Evolutionary conservation across 2,797 vertebrate genomes (phyloP).

Genomic region (Rachycentron canadum): DNA sequence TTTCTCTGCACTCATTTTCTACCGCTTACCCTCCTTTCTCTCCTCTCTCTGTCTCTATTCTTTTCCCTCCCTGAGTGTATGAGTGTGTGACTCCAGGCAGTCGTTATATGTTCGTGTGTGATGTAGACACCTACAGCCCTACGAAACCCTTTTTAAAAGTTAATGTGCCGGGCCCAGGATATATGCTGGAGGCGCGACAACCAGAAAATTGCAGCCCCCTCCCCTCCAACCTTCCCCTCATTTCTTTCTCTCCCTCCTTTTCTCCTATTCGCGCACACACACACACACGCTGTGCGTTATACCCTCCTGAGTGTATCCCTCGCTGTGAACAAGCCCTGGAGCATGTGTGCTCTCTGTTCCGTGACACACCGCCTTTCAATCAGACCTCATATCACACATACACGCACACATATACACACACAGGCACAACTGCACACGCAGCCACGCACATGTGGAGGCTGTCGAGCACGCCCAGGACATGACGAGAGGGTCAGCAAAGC

Average conservation of each 20-base stretch:
- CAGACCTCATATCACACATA: slow-evolving; percentile 85
- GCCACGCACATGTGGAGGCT: slow-evolving; percentile 71
- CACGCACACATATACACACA: slow-evolving; percentile 34
- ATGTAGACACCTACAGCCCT: slow-evolving; percentile 85
- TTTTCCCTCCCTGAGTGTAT: slow-evolving; percentile 67
- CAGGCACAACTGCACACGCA: slow-evolving; percentile 38
- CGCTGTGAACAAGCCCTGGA: slow-evolving; percentile 95
- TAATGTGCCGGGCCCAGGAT: slow-evolving; percentile 92
- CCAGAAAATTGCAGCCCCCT: slow-evolving; percentile 99
- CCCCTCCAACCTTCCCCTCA: slow-evolving; percentile 64
- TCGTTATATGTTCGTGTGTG: slow-evolving; percentile 73
- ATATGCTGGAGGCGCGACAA: slow-evolving; percentile 95
- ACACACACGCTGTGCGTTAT: slow-evolving; percentile 79
- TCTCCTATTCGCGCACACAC: slow-evolving; percentile 57
- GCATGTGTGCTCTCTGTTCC: slow-evolving; percentile 97
- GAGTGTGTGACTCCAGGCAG: slow-evolving; percentile 81
- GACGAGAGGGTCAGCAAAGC: slow-evolving; percentile 99
- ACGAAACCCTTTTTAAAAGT: slow-evolving; percentile 93
- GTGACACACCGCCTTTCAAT: slow-evolving; percentile 99
- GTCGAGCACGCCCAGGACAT: slow-evolving; percentile 91
- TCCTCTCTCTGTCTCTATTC: slow-evolving; percentile 68
- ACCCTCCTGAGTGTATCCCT: slow-evolving; percentile 95
- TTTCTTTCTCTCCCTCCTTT: slow-evolving; percentile 70
- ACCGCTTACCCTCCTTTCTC: slow-evolving; percentile 66
- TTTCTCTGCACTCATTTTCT: slow-evolving; percentile 74